Conservation (phyloP, 2,797 vertebrate species). For the Peromyscus nudipes region DNA sequence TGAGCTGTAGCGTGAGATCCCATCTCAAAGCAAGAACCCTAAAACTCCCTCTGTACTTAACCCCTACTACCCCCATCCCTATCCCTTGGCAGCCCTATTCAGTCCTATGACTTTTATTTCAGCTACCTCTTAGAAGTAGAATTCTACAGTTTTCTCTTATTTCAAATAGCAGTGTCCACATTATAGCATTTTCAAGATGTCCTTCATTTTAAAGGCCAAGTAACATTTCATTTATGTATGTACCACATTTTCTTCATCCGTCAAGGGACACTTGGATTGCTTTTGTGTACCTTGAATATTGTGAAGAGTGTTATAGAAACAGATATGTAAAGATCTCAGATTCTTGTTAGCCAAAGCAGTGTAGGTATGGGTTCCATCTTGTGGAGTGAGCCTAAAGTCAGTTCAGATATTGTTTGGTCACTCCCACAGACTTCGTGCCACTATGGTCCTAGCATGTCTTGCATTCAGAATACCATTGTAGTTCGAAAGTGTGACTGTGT, state of each 20-base stretch:
- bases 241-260: not conserved
- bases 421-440: not conserved
- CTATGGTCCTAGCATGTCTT: not conserved
- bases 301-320: slow-evolving; percentile 18
- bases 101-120: slow-evolving; percentile 28
- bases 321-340: not conserved
- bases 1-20: not conserved
- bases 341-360: not conserved
- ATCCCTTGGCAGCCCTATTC: not conserved
- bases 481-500: not conserved
- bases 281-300: not conserved
- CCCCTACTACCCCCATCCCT: not conserved
- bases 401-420: not conserved
- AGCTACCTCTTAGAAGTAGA: not conserved
- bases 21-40: not conserved
- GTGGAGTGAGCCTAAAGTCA: not conserved
- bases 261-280: not conserved
- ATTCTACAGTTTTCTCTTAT: not conserved
- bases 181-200: slow-evolving; percentile 9
- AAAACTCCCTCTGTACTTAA: not conserved
- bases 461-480: not conserved
- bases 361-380: not conserved
- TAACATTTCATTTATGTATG: not conserved
- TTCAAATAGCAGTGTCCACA: not conserved
- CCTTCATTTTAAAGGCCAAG: slow-evolving; percentile 17